A percentile compares a stretch with the other conserved stretches of the same genome.
Evolutionary conservation across 1,140 invertebrate genomes (phyloP).

Genomic region (Nephotettix cincticeps): DNA sequence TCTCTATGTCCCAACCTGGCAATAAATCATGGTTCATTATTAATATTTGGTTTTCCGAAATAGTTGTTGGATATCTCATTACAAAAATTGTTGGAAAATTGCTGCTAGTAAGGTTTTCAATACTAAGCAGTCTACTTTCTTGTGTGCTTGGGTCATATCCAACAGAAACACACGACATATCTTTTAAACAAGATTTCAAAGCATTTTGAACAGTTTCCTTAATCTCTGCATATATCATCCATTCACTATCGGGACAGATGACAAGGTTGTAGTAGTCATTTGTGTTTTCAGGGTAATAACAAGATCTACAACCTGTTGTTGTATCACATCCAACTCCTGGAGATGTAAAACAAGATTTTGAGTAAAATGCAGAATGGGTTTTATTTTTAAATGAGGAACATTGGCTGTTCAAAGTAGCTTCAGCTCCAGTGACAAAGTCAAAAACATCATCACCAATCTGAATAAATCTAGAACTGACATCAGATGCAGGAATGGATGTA

Average conservation of each 20-base stretch:
- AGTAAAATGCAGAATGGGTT: conserved; percentile 26
- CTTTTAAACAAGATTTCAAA: conserved; percentile 10
- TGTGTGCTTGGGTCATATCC: conserved; percentile 2
- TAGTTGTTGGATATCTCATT: conserved; percentile 20
- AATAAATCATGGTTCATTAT: neutral
- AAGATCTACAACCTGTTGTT: conserved; percentile 1
- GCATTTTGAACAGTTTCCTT: neutral
- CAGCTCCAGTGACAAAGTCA: neutral
- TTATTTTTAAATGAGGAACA: neutral
- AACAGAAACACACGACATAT: neutral
- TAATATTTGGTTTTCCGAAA: neutral
- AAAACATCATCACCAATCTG: conserved; percentile 6
- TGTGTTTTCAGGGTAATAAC: conserved; percentile 22
- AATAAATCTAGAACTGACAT: conserved; percentile 3
- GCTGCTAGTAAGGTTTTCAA: neutral
- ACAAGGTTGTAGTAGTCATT: neutral
- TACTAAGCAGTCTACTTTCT: neutral
- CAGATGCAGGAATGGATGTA: neutral
- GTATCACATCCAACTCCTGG: neutral
- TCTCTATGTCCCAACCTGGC: neutral
- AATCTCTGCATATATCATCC: neutral
- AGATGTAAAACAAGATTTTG: conserved; percentile 15
- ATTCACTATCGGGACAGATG: conserved; percentile 21
- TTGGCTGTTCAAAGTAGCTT: neutral
- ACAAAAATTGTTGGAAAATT: neutral